Conservation (phyloP, 2,888 invertebrate species). For the Folsomia manolachei region DNA sequence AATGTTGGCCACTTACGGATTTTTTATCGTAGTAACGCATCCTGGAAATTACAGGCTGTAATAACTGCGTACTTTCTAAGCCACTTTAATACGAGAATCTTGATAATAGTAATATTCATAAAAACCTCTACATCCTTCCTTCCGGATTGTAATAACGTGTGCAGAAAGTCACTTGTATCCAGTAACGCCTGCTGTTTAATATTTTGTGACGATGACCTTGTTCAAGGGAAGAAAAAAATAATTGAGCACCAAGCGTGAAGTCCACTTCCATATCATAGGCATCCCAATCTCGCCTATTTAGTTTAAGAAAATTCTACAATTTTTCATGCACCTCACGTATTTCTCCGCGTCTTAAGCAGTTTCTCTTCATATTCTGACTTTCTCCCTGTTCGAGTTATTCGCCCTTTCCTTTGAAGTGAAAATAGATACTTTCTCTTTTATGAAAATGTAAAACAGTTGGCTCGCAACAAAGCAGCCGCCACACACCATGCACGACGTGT, state of each 20-base stretch:
- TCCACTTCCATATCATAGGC: too few species aligned
- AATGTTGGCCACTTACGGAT: not conserved
- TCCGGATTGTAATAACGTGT: too few species aligned
- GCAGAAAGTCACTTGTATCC: too few species aligned
- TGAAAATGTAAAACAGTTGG: conserved; percentile 19
- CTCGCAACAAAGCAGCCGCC: not conserved
- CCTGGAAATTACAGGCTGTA: too few species aligned
- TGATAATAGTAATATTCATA: too few species aligned
- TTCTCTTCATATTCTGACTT: too few species aligned
- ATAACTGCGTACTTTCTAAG: too few species aligned
- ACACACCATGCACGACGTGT: not conserved
- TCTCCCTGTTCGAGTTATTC: conserved; percentile 12
- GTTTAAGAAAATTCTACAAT: conserved; percentile 9
- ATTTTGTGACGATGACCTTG: too few species aligned
- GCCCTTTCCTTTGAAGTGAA: conserved; percentile 18
- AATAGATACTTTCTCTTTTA: conserved; percentile 23
- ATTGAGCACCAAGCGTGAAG: not conserved
- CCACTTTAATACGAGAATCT: too few species aligned
- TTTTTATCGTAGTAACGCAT: not conserved
- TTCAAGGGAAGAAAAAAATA: conserved; percentile 9
- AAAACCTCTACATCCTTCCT: not conserved
- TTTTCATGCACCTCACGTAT: conserved; percentile 11
- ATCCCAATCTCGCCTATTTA: too few species aligned
- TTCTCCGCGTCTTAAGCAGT: conserved; percentile 9
- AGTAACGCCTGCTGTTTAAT: too few species aligned